phyloP scores from a whole-genome alignment of 2,113 vertebrate species.

The Hucho hucho region DNA sequence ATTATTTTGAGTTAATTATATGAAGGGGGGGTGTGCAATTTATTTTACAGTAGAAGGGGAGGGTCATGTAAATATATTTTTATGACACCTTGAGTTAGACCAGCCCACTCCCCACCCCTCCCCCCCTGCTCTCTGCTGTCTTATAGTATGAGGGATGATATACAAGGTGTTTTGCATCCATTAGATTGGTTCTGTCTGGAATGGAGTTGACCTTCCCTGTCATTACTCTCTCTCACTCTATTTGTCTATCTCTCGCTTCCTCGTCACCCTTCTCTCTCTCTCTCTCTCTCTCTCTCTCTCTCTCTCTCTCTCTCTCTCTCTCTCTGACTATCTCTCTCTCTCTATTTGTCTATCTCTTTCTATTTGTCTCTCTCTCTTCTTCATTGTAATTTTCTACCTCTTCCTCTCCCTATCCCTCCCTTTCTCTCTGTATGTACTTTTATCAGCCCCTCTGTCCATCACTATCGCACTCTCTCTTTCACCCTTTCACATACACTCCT shows the following conservation, averaged over 20 bases:
- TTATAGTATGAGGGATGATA: too few species aligned
- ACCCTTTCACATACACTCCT: background rate
- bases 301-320: constrained; percentile 40
- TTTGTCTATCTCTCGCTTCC: constrained; percentile 31
- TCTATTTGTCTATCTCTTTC: constrained; percentile 20
- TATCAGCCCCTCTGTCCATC: constrained; percentile 19
- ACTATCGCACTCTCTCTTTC: constrained; percentile 17
- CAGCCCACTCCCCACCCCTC: too few species aligned
- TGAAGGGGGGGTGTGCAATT: too few species aligned
- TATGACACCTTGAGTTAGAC: too few species aligned
- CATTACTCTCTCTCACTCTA: constrained; percentile 48
- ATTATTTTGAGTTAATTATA: too few species aligned
- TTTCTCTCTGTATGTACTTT: background rate
- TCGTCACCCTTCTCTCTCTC: background rate
- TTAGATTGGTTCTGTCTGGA: constrained; percentile 59
- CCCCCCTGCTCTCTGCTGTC: constrained; percentile 20
- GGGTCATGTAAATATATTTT: too few species aligned
- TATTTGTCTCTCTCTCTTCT: background rate
- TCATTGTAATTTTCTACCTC: background rate
- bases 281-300: constrained; percentile 35
- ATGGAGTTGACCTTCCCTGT: constrained; percentile 67
- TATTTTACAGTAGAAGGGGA: too few species aligned
- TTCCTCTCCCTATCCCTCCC: background rate
- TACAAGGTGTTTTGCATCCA: constrained; percentile 59
- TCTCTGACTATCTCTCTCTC: constrained; percentile 2